Percentiles rank a stretch among this genome's conserved stretches.
These are phyloP conservation scores for Oligia fasciuncula DNA, from an alignment of 2,888 invertebrate genomes.

Conservation along the genomic window DNA sequence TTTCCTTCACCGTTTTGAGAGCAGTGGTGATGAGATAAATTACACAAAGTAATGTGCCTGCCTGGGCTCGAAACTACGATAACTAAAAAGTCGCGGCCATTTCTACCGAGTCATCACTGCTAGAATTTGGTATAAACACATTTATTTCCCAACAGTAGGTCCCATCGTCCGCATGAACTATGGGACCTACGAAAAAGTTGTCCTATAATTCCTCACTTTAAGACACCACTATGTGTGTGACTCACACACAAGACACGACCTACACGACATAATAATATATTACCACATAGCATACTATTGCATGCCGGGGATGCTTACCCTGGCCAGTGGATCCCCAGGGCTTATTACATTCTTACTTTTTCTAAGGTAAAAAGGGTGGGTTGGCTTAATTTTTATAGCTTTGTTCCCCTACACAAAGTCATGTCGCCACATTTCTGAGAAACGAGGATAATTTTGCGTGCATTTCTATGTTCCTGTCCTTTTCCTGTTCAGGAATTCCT, in stretches of 20 bases:
- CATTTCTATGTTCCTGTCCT: conserved; percentile 7
- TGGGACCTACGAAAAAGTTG: neutral
- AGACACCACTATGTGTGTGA: neutral
- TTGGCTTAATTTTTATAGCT: conserved; percentile 49
- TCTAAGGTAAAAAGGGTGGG: conserved; percentile 32
- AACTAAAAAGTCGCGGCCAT: too few relatives aligned
- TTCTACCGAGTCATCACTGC: too few relatives aligned
- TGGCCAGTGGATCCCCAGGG: conserved; percentile 23
- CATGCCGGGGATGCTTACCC: conserved; percentile 18
- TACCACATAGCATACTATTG: conserved; percentile 23
- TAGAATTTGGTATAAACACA: too few relatives aligned
- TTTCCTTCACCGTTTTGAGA: too few relatives aligned
- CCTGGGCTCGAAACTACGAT: too few relatives aligned
- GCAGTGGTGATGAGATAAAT: too few relatives aligned
- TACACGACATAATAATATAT: conserved; percentile 33
- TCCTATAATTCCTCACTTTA: conserved; percentile 3
- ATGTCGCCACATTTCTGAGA: conserved; percentile 40
- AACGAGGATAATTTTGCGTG: conserved; percentile 30
- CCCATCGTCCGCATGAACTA: neutral
- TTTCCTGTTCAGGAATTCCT: conserved; percentile 1
- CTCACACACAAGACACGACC: neutral
- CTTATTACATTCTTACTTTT: conserved; percentile 56
- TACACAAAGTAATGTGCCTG: too few relatives aligned
- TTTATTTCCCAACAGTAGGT: neutral
- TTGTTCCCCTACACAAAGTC: conserved; percentile 28